These are phyloP conservation scores for Ranitomeya variabilis DNA, from an alignment of 2,113 vertebrate species.

Conservation along the genomic window DNA sequence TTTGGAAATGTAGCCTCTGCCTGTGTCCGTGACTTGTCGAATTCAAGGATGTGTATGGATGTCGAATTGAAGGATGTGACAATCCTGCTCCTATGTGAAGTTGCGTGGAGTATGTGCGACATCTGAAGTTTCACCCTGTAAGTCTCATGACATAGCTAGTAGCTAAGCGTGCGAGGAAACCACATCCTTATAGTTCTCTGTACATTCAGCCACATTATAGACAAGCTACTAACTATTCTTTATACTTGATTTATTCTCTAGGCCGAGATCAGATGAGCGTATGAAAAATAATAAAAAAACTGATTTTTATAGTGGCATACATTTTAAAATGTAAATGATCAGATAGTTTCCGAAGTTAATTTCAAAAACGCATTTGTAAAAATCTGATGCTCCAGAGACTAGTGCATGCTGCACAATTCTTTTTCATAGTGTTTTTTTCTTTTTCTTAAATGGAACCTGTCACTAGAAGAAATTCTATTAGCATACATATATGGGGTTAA, in stretches of 20 bases:
- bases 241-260: not conserved
- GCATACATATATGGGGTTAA: too few species aligned
- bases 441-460: too few species aligned
- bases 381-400: too few species aligned
- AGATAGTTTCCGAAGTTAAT: too few species aligned
- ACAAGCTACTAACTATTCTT: not conserved
- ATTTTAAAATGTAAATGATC: too few species aligned
- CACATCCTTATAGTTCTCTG: not conserved
- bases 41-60: not conserved
- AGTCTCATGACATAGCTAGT: not conserved
- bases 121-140: not conserved
- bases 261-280: too few species aligned
- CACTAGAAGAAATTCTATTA: too few species aligned
- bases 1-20: not conserved
- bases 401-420: too few species aligned
- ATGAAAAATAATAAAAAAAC: too few species aligned
- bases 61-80: not conserved
- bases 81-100: not conserved
- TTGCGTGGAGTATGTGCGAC: not conserved
- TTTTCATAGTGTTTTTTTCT: too few species aligned
- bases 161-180: not conserved
- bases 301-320: too few species aligned
- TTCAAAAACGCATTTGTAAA: too few species aligned
- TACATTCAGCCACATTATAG: not conserved
- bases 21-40: not conserved